A percentile compares a stretch with the other conserved stretches of the same genome.
Conservation (phyloP, 2,113 vertebrate genomes). For the Setophaga kirtlandii region DNA sequence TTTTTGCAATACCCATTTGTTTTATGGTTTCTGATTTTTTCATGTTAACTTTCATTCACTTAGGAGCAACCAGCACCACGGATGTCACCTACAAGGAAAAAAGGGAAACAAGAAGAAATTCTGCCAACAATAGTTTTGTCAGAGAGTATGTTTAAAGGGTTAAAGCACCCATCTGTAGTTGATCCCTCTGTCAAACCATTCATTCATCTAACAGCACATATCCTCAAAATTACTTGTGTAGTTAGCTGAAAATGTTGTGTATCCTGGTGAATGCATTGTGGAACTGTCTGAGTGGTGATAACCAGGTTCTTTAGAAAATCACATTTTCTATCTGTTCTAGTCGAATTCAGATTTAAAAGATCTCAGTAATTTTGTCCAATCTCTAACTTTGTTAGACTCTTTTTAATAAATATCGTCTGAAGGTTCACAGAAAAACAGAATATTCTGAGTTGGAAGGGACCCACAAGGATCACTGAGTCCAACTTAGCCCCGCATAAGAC, state of each 20-base stretch:
- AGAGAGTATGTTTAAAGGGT: constrained; percentile 49
- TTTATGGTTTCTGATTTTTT: background rate
- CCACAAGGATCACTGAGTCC: background rate
- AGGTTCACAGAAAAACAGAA: background rate
- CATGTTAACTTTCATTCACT: background rate
- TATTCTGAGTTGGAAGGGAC: background rate
- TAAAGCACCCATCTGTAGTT: background rate
- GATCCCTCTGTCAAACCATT: background rate
- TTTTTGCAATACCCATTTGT: background rate
- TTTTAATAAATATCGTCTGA: background rate
- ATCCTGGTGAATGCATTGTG: background rate
- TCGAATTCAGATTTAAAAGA: background rate
- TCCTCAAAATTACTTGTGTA: background rate
- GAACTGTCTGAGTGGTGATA: background rate
- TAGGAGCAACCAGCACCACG: constrained; percentile 7
- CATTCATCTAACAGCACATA: background rate
- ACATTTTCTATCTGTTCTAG: background rate
- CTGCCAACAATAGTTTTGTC: background rate
- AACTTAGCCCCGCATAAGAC: background rate
- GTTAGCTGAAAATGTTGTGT: background rate
- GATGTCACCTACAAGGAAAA: constrained; percentile 56
- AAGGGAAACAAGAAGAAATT: constrained; percentile 51
- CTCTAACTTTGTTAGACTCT: background rate
- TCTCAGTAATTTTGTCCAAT: background rate
- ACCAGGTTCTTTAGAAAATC: background rate